Base-by-base conservation (phyloP, 2,888 invertebrate species). In the Megaustenia siamemsis region DNA sequence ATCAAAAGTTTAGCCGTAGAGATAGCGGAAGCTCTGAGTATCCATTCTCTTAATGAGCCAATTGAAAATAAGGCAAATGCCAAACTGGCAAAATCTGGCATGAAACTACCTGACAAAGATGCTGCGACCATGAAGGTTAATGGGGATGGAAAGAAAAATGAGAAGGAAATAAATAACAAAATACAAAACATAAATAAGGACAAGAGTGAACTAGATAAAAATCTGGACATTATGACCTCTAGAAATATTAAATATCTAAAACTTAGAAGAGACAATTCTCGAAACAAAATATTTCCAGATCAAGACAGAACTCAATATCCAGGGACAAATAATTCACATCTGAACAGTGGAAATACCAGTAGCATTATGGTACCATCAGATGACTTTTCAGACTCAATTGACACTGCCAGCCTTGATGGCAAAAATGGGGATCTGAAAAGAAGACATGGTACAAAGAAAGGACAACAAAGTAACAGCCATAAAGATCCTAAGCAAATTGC, bases 291-390 rank as follows among this genome's bases (percentile, higher is more conserved):
- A 12, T 6, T 21, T 75, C n/a, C 35, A 24, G 38, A 45, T n/a
- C n/a, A 43, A 8, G 12, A n/a, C 1, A n/a, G 28, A 10, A 1
- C 68, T 0, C 38, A 2, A 2, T 5, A 1, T 12, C 0, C n/a
- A 15, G 45, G 28, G 0, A 15, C 4, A 10, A 45, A 56, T 0
- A 56, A 78, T 43, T 43, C 60, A 24, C n/a, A n/a, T 28, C 8
- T 63, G 66, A 78, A 63, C 18, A 4, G 6, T 63, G 63, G 38
- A 43, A 18, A 63, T 21, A 78, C 63, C 15, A 78, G 78, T 28
- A 78, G 78, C 35, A 78, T 78, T 12, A 63, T 78, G 78, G 43
- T 43, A 6, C 28, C 76, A 1, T 53, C 76, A 6, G 76, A 53
- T 35, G 76, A 76, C 6, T 24, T 53, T 35, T 18, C 8, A 24